Conservation (phyloP, 2,797 vertebrate genomes). For the Muraenolepis orangiensis region DNA sequence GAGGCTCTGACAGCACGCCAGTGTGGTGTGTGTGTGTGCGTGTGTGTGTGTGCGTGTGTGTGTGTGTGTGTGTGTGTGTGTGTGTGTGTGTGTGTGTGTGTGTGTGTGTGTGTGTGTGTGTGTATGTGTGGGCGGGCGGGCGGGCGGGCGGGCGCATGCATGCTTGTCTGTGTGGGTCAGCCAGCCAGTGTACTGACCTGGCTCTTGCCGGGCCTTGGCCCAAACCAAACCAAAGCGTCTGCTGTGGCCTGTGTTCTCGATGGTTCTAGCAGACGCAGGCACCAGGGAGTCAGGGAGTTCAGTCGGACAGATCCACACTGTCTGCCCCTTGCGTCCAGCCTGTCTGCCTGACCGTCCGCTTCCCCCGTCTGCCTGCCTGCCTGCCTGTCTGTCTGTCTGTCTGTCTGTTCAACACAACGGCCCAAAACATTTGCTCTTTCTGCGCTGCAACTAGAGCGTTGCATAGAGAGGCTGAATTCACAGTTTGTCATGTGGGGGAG, state of each 20-base stretch:
- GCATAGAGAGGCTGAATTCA: slow-evolving; percentile 49
- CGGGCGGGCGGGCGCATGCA: slow-evolving; percentile 1
- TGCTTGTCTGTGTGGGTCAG: background rate
- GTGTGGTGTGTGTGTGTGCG: slow-evolving; percentile 1
- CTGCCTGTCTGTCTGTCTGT: slow-evolving; percentile 68
- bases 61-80: slow-evolving; percentile 1
- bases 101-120: slow-evolving; percentile 3
- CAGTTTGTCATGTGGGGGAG: slow-evolving; percentile 51
- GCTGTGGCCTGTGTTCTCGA: slow-evolving; percentile 51
- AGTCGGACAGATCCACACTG: slow-evolving; percentile 59
- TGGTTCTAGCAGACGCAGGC: slow-evolving; percentile 57
- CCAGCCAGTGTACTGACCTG: slow-evolving; percentile 15
- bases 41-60: slow-evolving; percentile 6
- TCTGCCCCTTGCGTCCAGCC: slow-evolving; percentile 57
- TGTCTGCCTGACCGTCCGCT: slow-evolving; percentile 32
- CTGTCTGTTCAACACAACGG: slow-evolving; percentile 65
- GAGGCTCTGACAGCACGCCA: slow-evolving; percentile 14
- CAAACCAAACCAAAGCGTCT: slow-evolving; percentile 45
- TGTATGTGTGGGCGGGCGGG: background rate
- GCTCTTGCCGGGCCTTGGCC: slow-evolving; percentile 32
- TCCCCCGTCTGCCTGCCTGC: slow-evolving; percentile 63
- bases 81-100: slow-evolving; percentile 3
- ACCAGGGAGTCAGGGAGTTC: slow-evolving; percentile 66
- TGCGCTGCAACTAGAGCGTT: slow-evolving; percentile 63
- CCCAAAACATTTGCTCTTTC: slow-evolving; percentile 67